Evolutionary conservation across 2,797 vertebrate species (phyloP), one percentile per base, ranked within the genome.

Genomic region (Micropoecilia bifurca): DNA sequence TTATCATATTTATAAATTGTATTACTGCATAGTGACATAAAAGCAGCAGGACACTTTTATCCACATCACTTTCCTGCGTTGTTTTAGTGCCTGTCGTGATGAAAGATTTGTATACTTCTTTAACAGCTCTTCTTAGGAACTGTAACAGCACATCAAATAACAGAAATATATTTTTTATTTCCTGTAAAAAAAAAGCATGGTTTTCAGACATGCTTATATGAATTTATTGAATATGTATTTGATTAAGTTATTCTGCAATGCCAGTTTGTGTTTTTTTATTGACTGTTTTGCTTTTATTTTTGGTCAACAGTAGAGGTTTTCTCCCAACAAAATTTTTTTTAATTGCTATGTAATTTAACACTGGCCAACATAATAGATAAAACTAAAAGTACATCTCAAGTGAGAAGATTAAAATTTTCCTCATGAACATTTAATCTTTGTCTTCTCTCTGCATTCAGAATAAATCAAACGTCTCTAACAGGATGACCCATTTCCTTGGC

Each of bases 361-460:
- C 59, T 33, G 28, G 75, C 36, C 18, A 28, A 39, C 50, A 53
- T 69, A 36, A 50, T 41, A 33, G 16, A 18, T 57, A 16, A 28
- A 41, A 43, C 22, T 55, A 16, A n/a, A 68, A 28, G 7, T 48
- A 25, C 39, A 1, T 41, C 43, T 33, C 43, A 76, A 72, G 25
- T n/a, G 47, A 61, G n/a, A 47, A 6, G 28, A 81, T 59, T 36
- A 57, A 41, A 28, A 43, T 39, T 8, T 59, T 79, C 25, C 81
- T 80, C 33, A 36, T 69, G 36, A 75, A 83, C 13, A 82, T 85
- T 74, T 73, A 43, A 75, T 85, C 22, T 74, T 55, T 80, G 33
- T 50, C 47, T 48, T 30, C n/a, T 48, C 47, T 80, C 59, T 47
- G 45, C n/a, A 9, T 7, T n/a, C 25, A 59, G 73, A 2, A 22